Conservation (phyloP, 92 coral and sea anemone genomes). For the Palythoa grandis region DNA sequence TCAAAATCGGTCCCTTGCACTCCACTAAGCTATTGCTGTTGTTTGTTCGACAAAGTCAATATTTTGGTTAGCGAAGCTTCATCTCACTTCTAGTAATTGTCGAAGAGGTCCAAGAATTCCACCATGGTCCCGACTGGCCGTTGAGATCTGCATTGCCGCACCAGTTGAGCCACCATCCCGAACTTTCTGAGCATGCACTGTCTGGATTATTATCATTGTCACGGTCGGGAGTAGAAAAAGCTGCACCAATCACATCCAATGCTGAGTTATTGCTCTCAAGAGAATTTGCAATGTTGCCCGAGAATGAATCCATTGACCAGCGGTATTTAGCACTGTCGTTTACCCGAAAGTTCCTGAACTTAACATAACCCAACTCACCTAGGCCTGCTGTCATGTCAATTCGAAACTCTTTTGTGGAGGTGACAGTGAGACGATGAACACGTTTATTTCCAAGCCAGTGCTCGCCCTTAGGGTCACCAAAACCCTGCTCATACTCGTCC, state of each 20-base stretch:
- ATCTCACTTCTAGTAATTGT: neutral
- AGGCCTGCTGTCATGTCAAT: neutral
- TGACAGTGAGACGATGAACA: neutral
- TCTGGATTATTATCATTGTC: neutral
- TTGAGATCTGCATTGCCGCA: neutral
- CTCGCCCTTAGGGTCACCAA: neutral
- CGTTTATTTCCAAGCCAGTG: neutral
- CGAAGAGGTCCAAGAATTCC: neutral
- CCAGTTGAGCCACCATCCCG: conserved; percentile 21
- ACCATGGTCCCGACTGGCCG: neutral
- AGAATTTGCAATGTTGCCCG: neutral
- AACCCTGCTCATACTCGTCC: neutral
- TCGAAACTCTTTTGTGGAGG: neutral
- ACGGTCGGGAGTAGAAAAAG: neutral
- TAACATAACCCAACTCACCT: neutral
- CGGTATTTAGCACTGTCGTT: neutral
- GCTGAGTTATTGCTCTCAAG: neutral
- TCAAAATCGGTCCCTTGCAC: no score
- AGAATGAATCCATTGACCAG: neutral
- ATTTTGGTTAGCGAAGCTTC: conserved; percentile 6
- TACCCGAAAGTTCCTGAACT: neutral
- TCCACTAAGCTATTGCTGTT: no score
- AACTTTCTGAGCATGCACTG: neutral
- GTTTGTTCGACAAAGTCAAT: no score
- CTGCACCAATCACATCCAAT: neutral